Conservation (phyloP, 1,140 invertebrate species). For the Lordiphosa stackelbergi region DNA sequence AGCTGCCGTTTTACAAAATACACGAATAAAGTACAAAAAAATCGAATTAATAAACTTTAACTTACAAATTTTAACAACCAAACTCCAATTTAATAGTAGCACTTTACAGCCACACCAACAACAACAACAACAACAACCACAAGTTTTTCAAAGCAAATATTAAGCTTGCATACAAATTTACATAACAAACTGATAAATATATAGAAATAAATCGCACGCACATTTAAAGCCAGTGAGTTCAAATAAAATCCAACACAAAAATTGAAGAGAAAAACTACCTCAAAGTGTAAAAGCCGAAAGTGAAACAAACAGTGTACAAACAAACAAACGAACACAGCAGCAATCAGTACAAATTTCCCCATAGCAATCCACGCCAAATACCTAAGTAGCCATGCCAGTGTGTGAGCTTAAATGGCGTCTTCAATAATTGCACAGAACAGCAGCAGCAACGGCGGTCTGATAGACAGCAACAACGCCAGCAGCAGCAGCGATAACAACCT, state of each 20-base stretch:
- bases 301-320: conserved; percentile 41
- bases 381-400: conserved; percentile 70
- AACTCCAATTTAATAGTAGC: conserved; percentile 57
- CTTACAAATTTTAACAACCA: conserved; percentile 57
- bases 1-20: conserved; percentile 73
- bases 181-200: conserved; percentile 3
- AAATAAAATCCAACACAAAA: conserved; percentile 49
- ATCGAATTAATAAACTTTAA: conserved; percentile 34
- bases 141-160: conserved; percentile 18
- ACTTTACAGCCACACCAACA: conserved; percentile 47
- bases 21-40: conserved; percentile 46
- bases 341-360: conserved; percentile 7
- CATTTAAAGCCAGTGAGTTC: conserved; percentile 59
- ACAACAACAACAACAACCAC: conserved; percentile 1
- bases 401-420: conserved; percentile 74
- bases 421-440: conserved; percentile 74
- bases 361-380: conserved; percentile 7
- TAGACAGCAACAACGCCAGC: conserved; percentile 35
- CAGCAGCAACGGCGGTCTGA: conserved; percentile 56
- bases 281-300: conserved; percentile 33
- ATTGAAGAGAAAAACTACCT: conserved; percentile 55
- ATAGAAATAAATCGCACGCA: conserved; percentile 25
- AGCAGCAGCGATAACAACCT: conserved; percentile 15
- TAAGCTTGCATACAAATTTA: conserved; percentile 41
- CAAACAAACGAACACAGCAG: background rate